phyloP scores from a whole-genome alignment of 2,113 vertebrate species.

The Amia ocellicauda region DNA sequence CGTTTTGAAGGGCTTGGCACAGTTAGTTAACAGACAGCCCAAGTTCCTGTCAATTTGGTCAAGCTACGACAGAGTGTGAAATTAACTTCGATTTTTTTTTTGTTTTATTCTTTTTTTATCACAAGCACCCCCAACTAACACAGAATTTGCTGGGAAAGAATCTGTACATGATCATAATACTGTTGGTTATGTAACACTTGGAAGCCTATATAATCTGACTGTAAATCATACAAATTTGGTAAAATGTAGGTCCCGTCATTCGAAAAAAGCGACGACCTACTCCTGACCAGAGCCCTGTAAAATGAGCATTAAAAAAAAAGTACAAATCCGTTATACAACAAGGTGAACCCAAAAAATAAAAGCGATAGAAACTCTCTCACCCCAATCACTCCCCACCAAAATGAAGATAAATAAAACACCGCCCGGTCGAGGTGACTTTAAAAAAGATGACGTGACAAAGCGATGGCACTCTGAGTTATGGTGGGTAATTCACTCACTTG shows the following conservation, averaged over 20 bases:
- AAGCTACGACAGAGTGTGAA: conserved; percentile 37
- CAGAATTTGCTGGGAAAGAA: conserved; percentile 36
- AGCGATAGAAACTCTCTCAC: conserved; percentile 66
- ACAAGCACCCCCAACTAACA: conserved; percentile 24
- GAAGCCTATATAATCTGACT: conserved; percentile 29
- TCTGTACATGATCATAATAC: conserved; percentile 39
- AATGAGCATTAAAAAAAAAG: conserved; percentile 51
- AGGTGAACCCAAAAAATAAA: conserved; percentile 48
- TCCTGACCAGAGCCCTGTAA: conserved; percentile 48
- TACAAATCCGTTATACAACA: conserved; percentile 31
- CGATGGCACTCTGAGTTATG: conserved; percentile 41
- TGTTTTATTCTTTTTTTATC: conserved; percentile 37
- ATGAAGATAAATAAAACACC: conserved; percentile 41
- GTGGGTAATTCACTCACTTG: conserved; percentile 34
- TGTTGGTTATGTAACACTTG: conserved; percentile 5
- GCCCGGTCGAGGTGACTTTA: conserved; percentile 39
- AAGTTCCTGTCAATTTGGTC: conserved; percentile 34
- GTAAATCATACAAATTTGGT: conserved; percentile 41
- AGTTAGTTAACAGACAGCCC: conserved; percentile 46
- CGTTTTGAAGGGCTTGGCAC: conserved; percentile 51
- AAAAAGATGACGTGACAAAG: conserved; percentile 36
- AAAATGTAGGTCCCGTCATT: conserved; percentile 36
- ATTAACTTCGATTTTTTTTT: no score
- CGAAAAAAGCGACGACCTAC: conserved; percentile 42
- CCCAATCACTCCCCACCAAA: conserved; percentile 50